Conservation (phyloP, 1,140 invertebrate genomes). For the Cyclargus thomasi region DNA sequence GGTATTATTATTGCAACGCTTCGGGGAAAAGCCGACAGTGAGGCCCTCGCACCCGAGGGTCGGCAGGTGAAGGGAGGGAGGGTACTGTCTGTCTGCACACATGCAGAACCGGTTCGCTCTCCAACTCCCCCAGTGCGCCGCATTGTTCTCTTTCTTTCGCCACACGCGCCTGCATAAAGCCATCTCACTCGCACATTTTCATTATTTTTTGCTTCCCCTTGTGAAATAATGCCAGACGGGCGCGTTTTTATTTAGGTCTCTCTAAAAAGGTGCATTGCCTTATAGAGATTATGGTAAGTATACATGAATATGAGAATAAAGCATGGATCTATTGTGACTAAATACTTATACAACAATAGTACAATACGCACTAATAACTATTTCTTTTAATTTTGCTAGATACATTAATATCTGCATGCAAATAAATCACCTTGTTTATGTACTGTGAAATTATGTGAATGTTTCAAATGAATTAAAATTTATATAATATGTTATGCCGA, state of each 20-base stretch:
- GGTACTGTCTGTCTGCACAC: conserved; percentile 70
- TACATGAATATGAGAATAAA: conserved; percentile 33
- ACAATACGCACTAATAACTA: conserved; percentile 20
- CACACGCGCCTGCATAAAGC: conserved; percentile 60
- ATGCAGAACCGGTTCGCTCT: conserved; percentile 73
- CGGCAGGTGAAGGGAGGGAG: conserved; percentile 62
- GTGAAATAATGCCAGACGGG: conserved; percentile 67
- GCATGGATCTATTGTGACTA: conserved; percentile 40
- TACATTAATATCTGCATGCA: conserved; percentile 3
- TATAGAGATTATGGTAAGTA: conserved; percentile 52
- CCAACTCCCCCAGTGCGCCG: conserved; percentile 63
- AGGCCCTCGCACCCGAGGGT: conserved; percentile 64
- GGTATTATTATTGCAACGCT: conserved; percentile 69
- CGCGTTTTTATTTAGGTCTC: conserved; percentile 64
- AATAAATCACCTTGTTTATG: not conserved
- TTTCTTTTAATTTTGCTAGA: not conserved
- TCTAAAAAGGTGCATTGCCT: conserved; percentile 54
- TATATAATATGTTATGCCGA: too few relatives aligned
- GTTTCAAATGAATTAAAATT: too few relatives aligned
- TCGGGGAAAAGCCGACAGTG: conserved; percentile 64
- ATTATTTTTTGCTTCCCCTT: conserved; percentile 73
- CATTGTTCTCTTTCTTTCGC: conserved; percentile 55
- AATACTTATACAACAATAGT: conserved; percentile 22
- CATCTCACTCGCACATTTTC: conserved; percentile 66
- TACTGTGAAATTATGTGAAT: too few relatives aligned